Conservation (phyloP, 2,888 invertebrate genomes). For the Tipula unca region DNA sequence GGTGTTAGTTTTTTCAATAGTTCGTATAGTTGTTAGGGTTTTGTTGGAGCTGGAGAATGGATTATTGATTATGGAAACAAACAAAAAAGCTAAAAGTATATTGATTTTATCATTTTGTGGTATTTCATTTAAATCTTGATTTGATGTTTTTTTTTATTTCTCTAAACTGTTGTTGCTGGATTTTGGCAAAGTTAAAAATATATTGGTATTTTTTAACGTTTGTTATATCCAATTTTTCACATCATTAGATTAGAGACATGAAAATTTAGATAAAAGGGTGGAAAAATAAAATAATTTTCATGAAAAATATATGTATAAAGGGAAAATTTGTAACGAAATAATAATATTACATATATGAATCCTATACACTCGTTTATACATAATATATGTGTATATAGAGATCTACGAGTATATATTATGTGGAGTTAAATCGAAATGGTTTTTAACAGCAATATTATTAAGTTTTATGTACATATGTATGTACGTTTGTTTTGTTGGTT, state of each 20-base stretch:
- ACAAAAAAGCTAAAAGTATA: neutral
- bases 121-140: neutral
- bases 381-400: neutral
- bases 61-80: slow-evolving; percentile 14
- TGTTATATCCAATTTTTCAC: neutral
- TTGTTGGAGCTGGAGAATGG: neutral
- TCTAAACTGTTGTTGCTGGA: neutral
- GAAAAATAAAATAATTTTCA: neutral
- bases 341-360: neutral
- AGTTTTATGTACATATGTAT: neutral
- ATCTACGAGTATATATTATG: neutral
- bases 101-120: neutral
- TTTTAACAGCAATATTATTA: neutral
- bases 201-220: neutral
- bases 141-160: neutral
- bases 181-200: neutral
- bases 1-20: neutral
- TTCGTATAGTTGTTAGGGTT: neutral
- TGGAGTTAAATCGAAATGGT: neutral
- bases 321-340: neutral
- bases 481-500: neutral
- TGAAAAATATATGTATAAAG: neutral
- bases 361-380: neutral
- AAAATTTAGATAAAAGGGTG: neutral
- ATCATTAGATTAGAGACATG: neutral